These are phyloP conservation scores for Bemisia tabaci DNA, from an alignment of 1,140 invertebrate genomes.

Conservation along the genomic window DNA sequence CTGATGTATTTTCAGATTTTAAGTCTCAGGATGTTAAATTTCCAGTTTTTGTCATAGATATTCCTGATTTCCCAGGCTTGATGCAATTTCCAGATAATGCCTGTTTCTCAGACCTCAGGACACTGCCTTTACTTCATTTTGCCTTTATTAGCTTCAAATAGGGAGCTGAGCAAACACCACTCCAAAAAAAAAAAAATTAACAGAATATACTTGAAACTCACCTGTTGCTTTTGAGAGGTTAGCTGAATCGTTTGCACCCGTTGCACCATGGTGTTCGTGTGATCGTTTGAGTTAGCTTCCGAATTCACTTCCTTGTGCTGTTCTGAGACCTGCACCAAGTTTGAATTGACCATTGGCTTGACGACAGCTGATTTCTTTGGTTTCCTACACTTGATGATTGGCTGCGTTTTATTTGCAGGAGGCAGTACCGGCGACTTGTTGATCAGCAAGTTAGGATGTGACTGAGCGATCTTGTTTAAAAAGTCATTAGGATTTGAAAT, in stretches of 20 bases:
- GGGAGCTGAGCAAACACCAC: no score
- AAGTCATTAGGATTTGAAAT: slow-evolving; percentile 22
- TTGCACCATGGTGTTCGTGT: slow-evolving; percentile 24
- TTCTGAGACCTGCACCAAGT: slow-evolving; percentile 5
- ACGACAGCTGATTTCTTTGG: slow-evolving; percentile 26
- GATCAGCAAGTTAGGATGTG: slow-evolving; percentile 24
- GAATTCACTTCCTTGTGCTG: neutral
- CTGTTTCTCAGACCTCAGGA: no score
- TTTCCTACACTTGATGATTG: slow-evolving; percentile 13
- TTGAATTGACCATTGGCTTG: slow-evolving; percentile 24
- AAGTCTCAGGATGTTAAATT: no score
- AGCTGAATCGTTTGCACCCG: slow-evolving; percentile 42
- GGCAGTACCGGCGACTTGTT: slow-evolving; percentile 22
- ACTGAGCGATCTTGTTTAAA: slow-evolving; percentile 24
- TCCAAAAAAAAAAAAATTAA: no score
- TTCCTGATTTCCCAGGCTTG: no score
- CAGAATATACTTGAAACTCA: no score
- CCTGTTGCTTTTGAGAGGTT: slow-evolving; percentile 42
- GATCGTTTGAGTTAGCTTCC: neutral
- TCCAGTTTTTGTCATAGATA: no score
- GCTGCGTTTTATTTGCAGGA: slow-evolving; percentile 13
- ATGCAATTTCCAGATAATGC: no score
- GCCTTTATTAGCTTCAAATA: no score
- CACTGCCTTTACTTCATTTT: no score
- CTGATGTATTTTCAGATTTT: no score